Conservation (phyloP, 2,888 invertebrate genomes). For the Erynnis tages region DNA sequence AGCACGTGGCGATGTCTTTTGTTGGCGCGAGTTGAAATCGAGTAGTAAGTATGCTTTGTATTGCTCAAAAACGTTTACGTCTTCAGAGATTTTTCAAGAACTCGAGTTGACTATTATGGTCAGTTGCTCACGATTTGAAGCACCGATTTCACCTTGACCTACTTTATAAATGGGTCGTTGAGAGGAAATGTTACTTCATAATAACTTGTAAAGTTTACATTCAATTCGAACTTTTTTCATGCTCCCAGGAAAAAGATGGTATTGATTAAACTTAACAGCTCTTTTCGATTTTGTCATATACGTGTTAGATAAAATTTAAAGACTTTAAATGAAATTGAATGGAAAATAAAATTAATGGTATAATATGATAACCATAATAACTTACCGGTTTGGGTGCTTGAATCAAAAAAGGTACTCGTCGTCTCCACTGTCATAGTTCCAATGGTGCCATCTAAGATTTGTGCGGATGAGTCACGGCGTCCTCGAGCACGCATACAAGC, state of each 20-base stretch:
- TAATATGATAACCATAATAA: too few species aligned
- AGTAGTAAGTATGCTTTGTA: constrained; percentile 52
- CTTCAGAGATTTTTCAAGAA: constrained; percentile 46
- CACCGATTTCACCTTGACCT: constrained; percentile 5
- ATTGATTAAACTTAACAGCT: too few species aligned
- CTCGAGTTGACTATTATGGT: constrained; percentile 33
- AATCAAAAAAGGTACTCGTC: constrained; percentile 95
- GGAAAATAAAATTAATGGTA: too few species aligned
- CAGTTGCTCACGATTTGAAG: constrained; percentile 5
- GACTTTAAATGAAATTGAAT: too few species aligned
- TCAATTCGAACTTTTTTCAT: background rate
- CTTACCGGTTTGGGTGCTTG: constrained; percentile 96
- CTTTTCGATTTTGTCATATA: too few species aligned
- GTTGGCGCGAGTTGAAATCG: constrained; percentile 46
- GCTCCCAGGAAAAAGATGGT: too few species aligned
- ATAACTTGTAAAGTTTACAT: background rate
- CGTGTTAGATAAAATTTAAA: too few species aligned
- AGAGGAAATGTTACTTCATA: background rate
- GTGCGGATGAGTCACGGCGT: constrained; percentile 91
- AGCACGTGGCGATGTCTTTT: constrained; percentile 70
- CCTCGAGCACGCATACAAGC: constrained; percentile 85
- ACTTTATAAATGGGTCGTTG: background rate
- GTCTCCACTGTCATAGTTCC: constrained; percentile 97
- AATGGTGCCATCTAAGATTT: constrained; percentile 94
- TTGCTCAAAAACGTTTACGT: constrained; percentile 51